Percentiles rank a stretch among this genome's conserved stretches.
Evolutionary conservation across 1,140 invertebrate species (phyloP).

Genomic region (Megalopta genalis): DNA sequence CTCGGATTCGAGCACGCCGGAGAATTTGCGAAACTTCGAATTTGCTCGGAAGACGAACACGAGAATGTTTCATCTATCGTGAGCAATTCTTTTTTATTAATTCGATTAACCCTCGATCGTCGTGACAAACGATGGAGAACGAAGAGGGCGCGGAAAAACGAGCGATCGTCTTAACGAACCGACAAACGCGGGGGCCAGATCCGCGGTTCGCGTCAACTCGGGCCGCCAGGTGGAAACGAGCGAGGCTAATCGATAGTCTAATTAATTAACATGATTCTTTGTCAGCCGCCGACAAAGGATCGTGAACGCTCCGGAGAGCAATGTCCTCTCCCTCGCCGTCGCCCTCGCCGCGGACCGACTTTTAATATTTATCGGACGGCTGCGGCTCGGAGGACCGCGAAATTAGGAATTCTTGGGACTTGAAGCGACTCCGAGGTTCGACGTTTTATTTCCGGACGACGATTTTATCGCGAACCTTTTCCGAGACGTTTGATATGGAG

Average conservation of each 20-base stretch:
- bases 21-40: no score
- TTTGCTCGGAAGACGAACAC: no score
- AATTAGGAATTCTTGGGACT: neutral
- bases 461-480: neutral
- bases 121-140: no score
- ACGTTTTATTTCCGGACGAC: neutral
- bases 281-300: neutral
- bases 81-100: no score
- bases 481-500: constrained; percentile 4
- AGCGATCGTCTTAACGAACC: neutral
- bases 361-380: neutral
- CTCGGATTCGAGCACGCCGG: no score
- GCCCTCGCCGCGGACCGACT: neutral
- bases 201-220: no score
- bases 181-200: neutral
- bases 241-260: constrained; percentile 7
- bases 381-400: neutral
- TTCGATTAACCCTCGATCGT: no score
- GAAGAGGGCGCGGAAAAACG: no score
- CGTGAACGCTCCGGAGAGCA: neutral
- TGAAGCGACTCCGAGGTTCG: neutral
- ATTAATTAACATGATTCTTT: constrained; percentile 7
- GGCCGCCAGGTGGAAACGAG: no score
- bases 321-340: neutral
- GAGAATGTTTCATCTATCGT: no score